Conservation (phyloP, 2,888 invertebrate species). For the Eristalinus sepulchralis region DNA sequence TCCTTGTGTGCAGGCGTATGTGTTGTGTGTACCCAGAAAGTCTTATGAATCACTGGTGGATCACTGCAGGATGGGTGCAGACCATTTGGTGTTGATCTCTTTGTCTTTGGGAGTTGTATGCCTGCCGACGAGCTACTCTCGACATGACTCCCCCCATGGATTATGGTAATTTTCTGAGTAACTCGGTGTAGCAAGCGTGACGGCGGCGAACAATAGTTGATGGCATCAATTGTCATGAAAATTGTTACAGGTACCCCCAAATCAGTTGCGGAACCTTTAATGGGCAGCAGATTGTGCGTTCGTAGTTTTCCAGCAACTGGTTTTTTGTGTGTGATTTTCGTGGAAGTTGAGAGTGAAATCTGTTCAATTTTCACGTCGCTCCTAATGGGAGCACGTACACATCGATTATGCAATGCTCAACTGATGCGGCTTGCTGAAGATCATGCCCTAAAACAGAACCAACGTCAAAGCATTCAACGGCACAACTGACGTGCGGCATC, state of each 20-base stretch:
- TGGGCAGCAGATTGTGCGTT: slow-evolving; percentile 7
- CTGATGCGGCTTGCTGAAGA: background rate
- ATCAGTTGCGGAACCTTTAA: background rate
- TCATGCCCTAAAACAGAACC: background rate
- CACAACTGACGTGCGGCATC: background rate
- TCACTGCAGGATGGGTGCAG: background rate
- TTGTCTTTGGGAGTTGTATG: slow-evolving; percentile 7
- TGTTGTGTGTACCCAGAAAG: background rate
- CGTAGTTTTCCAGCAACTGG: background rate
- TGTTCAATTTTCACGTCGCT: background rate
- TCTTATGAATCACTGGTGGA: slow-evolving; percentile 37
- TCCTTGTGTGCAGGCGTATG: slow-evolving; percentile 23
- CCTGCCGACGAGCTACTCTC: slow-evolving; percentile 12
- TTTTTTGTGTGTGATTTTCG: background rate
- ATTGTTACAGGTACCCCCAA: slow-evolving; percentile 30
- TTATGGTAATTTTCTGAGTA: slow-evolving; percentile 43
- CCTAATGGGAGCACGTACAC: background rate
- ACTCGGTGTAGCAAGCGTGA: slow-evolving; percentile 48
- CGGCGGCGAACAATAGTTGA: slow-evolving; percentile 41
- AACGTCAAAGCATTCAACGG: background rate
- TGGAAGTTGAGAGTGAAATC: background rate
- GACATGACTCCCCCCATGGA: background rate
- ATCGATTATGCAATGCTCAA: background rate
- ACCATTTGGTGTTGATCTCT: background rate
- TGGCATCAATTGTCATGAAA: slow-evolving; percentile 29